phyloP scores from a whole-genome alignment of 2,888 invertebrate genomes.

The Cistogaster globosa region DNA sequence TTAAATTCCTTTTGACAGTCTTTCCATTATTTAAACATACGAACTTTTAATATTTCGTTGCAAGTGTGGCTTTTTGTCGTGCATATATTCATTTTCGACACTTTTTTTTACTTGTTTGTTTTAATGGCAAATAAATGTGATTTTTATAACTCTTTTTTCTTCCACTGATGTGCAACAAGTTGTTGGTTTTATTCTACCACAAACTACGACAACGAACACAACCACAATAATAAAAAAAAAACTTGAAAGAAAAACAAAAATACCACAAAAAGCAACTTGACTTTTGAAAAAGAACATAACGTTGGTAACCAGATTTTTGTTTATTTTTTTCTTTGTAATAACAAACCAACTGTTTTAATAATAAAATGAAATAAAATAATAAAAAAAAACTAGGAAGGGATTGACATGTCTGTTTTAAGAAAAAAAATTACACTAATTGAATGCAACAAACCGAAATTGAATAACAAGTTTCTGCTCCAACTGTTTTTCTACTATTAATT shows the following conservation, averaged over 20 bases:
- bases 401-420: background rate
- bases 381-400: background rate
- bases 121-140: conserved; percentile 14
- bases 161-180: conserved; percentile 44
- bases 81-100: background rate
- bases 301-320: background rate
- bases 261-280: conserved; percentile 28
- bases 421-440: background rate
- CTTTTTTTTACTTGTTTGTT: background rate
- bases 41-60: background rate
- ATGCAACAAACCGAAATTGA: background rate
- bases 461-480: too few species aligned
- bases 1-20: too few species aligned
- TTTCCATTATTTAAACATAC: too few species aligned
- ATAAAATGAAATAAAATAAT: background rate
- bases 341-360: background rate
- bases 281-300: too few species aligned
- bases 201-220: background rate
- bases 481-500: too few species aligned
- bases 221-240: conserved; percentile 30
- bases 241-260: background rate
- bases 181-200: conserved; percentile 37
- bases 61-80: background rate
- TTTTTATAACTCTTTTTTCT: conserved; percentile 25
- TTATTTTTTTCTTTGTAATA: background rate